phyloP scores from a whole-genome alignment of 1,140 invertebrate species.

The Schmidtea mediterranea region DNA sequence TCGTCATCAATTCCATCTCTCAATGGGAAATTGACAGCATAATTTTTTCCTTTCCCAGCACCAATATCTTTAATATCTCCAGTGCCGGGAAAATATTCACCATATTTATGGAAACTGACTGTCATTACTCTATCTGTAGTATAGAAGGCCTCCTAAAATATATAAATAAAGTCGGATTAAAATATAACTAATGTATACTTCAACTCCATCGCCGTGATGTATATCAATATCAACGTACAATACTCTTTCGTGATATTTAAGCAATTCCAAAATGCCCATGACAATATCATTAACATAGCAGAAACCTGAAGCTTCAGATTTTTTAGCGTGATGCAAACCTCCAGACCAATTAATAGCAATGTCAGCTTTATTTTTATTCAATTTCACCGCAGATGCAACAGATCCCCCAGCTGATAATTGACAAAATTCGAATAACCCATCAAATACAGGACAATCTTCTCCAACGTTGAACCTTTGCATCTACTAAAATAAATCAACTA shows the following conservation, averaged over 20 bases:
- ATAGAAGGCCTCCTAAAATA: slow-evolving; percentile 91
- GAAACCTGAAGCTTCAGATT: slow-evolving; percentile 87
- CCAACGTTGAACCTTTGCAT: slow-evolving; percentile 43
- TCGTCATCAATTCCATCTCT: slow-evolving; percentile 95
- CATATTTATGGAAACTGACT: slow-evolving; percentile 94
- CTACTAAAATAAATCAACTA: slow-evolving; percentile 9
- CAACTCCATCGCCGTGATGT: slow-evolving; percentile 94
- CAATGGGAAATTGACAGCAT: slow-evolving; percentile 90
- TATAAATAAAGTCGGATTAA: no score
- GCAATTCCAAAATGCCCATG: slow-evolving; percentile 73
- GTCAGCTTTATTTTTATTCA: slow-evolving; percentile 36
- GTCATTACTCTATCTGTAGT: slow-evolving; percentile 95
- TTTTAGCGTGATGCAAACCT: slow-evolving; percentile 94
- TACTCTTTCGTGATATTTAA: slow-evolving; percentile 54
- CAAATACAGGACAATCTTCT: slow-evolving; percentile 70
- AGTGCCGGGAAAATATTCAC: slow-evolving; percentile 77
- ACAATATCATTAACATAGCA: slow-evolving; percentile 98
- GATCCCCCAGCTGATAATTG: slow-evolving; percentile 89
- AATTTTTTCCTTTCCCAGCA: slow-evolving; percentile 94
- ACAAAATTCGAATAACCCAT: slow-evolving; percentile 95
- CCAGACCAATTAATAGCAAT: slow-evolving; percentile 99
- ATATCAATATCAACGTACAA: slow-evolving; percentile 98
- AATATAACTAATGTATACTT: slow-evolving; percentile 20
- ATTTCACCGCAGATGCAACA: slow-evolving; percentile 35
- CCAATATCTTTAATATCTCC: slow-evolving; percentile 55